A percentile compares a stretch with the other conserved stretches of the same genome.
Evolutionary conservation across 2,888 invertebrate species (phyloP).

Genomic region (Zootermopsis nevadensis): DNA sequence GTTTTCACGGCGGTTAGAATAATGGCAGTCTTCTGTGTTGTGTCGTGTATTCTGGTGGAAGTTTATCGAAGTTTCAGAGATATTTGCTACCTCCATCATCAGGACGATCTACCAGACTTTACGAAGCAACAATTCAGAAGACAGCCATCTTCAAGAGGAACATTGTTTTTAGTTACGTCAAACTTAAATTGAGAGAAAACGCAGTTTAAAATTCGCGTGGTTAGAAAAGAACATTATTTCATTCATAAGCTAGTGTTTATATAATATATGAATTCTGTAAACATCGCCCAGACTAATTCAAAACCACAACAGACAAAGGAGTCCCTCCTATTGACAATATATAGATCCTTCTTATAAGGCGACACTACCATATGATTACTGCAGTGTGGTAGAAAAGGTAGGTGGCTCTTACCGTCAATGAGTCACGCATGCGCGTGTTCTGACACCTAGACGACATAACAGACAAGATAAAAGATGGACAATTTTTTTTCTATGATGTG

Average conservation of each 20-base stretch:
- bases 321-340: conserved; percentile 36
- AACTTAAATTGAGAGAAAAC: not conserved
- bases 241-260: not conserved
- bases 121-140: too few relatives aligned
- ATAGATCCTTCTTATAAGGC: not conserved
- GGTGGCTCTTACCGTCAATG: not conserved
- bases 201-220: not conserved
- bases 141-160: too few relatives aligned
- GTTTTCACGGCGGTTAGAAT: too few relatives aligned
- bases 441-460: conserved; percentile 31
- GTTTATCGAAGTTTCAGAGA: too few relatives aligned
- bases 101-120: too few relatives aligned
- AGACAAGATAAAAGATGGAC: conserved; percentile 40
- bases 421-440: conserved; percentile 1
- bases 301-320: conserved; percentile 11
- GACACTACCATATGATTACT: conserved; percentile 14
- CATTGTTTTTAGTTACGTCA: too few relatives aligned
- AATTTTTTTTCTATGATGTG: conserved; percentile 31
- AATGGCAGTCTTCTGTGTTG: too few relatives aligned
- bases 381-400: not conserved
- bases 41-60: too few relatives aligned
- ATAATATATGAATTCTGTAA: not conserved
- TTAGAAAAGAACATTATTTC: not conserved
- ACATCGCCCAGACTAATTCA: conserved; percentile 31
- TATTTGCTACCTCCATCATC: too few relatives aligned